Conservation (phyloP, 1,140 invertebrate species). For the Heliconius nattereri region DNA sequence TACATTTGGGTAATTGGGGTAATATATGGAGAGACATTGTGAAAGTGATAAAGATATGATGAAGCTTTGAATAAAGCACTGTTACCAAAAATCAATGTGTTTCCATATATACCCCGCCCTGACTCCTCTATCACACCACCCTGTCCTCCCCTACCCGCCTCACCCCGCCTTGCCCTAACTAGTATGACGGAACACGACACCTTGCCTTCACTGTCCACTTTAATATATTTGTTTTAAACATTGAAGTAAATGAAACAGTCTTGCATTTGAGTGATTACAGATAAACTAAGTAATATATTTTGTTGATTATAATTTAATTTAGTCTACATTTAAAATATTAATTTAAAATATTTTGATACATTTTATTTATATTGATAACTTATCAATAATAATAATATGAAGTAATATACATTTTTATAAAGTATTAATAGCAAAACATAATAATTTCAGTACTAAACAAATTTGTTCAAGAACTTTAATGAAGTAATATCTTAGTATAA, state of each 20-base stretch:
- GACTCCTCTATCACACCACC: slow-evolving; percentile 50
- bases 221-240: not conserved
- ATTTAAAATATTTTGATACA: too few species aligned
- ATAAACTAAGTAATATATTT: slow-evolving; percentile 17
- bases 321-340: too few species aligned
- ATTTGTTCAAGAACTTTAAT: too few species aligned
- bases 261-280: slow-evolving; percentile 8
- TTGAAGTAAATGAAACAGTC: slow-evolving; percentile 7
- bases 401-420: too few species aligned
- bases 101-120: slow-evolving; percentile 81
- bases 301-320: not conserved
- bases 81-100: slow-evolving; percentile 84
- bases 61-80: slow-evolving; percentile 84
- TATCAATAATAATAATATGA: too few species aligned
- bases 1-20: slow-evolving; percentile 82
- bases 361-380: too few species aligned
- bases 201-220: not conserved
- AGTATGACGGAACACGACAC: not conserved
- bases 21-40: slow-evolving; percentile 85
- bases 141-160: not conserved
- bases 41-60: slow-evolving; percentile 81
- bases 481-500: too few species aligned
- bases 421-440: too few species aligned
- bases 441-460: too few species aligned
- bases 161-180: not conserved